Evolutionary conservation across 2,888 invertebrate species (phyloP), one percentile per base, ranked within the genome.

Genomic region (Plusia festucae): DNA sequence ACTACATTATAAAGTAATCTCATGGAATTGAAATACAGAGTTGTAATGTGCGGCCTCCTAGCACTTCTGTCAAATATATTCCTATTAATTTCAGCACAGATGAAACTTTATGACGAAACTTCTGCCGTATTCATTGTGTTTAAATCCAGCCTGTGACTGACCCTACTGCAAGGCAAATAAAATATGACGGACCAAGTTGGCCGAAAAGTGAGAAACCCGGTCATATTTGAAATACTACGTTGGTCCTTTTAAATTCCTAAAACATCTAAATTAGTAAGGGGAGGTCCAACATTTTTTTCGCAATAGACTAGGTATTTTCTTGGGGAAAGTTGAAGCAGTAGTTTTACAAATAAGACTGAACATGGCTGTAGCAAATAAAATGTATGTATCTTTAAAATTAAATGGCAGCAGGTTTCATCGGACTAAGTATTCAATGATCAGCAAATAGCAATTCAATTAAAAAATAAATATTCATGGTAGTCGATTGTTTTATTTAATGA

Each of bases 21-120:
- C 16, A 22, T 52, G 40, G 61, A 54, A 56, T 54, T 53, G 66
- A 40, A 71, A 62, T 54, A 30, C 52, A 22, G 53, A 59, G 58
- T 24, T 65, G 22, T 57, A 24, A 40, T n/a, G n/a, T 18, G 13
- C 34, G 53, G 52, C 24, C 27, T 53, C 58, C 49, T 53, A 51
- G 54, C 56, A 63, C 53, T 24, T 52, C 53, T 66, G 58, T 60
- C 65, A 70, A 67, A 78, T 76, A 78, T 77, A 73, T 70, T 60
- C 68, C 60, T 56, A 60, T 57, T 68, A 60, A 65, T 54, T 56
- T n/a, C 55, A 30, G 53, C 44, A 30, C 16, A 22, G 53, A 53
- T 30, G 40, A 30, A 65, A 46, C 34, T 49, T 52, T 65, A 71
- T 71, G 49, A 52, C 40, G 53, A 71, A 34, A 49, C 18, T 58